These are phyloP conservation scores for Chaetogeoica ovagalla DNA, from an alignment of 2,888 invertebrate genomes.

Conservation along the genomic window DNA sequence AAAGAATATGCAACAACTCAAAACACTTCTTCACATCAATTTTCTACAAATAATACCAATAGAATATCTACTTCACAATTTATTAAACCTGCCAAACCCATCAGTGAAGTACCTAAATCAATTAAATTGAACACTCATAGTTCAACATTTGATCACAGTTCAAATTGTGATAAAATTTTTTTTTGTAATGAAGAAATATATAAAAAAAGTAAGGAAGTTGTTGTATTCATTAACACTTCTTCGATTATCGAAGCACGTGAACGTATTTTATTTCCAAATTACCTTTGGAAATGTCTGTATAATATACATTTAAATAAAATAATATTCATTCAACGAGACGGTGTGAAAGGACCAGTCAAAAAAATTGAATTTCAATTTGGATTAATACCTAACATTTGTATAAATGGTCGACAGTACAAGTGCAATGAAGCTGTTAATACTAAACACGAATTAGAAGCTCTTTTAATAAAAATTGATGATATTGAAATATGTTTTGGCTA, in stretches of 20 bases:
- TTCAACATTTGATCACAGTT: neutral
- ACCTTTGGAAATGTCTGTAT: neutral
- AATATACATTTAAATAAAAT: neutral
- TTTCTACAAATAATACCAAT: no score
- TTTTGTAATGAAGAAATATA: neutral
- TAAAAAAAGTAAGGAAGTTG: neutral
- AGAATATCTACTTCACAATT: no score
- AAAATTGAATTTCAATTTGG: neutral
- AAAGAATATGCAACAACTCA: no score
- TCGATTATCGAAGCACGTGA: neutral
- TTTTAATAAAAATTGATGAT: conserved; percentile 2
- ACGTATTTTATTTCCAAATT: neutral
- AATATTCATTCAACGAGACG: neutral
- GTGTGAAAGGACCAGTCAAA: neutral
- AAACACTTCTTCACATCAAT: no score
- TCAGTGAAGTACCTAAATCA: neutral
- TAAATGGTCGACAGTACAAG: neutral
- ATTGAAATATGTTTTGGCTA: conserved; percentile 8
- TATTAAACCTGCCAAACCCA: no score
- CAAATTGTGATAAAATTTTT: neutral
- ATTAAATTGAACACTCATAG: neutral
- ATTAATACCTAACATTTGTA: conserved; percentile 1
- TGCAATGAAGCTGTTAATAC: neutral
- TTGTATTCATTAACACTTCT: neutral
- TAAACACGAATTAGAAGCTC: conserved; percentile 14